phyloP scores from a whole-genome alignment of 1,140 invertebrate genomes.

The Heliconius hermathena region DNA sequence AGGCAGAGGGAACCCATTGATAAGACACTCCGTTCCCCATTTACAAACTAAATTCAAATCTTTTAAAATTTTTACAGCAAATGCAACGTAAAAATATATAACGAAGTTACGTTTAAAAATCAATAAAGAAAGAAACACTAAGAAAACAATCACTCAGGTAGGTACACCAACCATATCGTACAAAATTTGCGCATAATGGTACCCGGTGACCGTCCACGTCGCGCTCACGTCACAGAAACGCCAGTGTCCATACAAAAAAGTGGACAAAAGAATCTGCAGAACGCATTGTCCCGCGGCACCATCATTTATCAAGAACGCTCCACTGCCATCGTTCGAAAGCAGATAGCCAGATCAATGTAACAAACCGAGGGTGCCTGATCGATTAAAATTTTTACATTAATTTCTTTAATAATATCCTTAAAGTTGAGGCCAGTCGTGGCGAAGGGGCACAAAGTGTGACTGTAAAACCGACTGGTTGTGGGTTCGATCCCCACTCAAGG shows the following conservation, averaged over 20 bases:
- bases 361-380: conserved; percentile 48
- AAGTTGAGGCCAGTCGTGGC: no score
- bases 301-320: conserved; percentile 76
- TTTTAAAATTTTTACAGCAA: background rate
- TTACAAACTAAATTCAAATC: no score
- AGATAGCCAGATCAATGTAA: conserved; percentile 68
- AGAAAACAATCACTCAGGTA: background rate
- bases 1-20: no score
- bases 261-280: conserved; percentile 71
- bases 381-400: conserved; percentile 63
- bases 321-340: conserved; percentile 66
- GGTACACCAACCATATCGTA: conserved; percentile 1
- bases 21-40: no score
- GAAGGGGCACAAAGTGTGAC: no score
- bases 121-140: conserved; percentile 9
- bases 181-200: conserved; percentile 39
- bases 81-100: background rate
- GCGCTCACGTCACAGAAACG: conserved; percentile 56
- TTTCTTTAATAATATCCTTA: conserved; percentile 2
- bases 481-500: no score
- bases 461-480: no score
- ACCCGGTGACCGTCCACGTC: conserved; percentile 37
- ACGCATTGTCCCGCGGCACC: conserved; percentile 57
- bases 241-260: conserved; percentile 67
- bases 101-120: background rate